phyloP scores from a whole-genome alignment of 2,797 vertebrate genomes.

The Loriculus beryllinus region DNA sequence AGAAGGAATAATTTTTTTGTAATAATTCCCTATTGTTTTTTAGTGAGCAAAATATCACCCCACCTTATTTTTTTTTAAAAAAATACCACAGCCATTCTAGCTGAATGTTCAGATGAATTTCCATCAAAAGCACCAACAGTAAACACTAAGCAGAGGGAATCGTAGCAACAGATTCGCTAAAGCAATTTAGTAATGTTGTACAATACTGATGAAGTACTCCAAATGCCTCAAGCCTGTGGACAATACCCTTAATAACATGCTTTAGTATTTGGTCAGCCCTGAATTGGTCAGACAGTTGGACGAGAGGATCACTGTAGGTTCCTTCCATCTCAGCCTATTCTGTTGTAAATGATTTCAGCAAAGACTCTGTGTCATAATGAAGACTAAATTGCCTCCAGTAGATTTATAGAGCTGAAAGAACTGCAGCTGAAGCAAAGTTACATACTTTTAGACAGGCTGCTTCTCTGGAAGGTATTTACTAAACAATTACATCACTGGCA shows the following conservation, averaged over 20 bases:
- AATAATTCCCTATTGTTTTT: background rate
- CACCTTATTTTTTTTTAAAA: background rate
- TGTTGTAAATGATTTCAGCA: background rate
- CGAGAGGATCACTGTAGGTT: background rate
- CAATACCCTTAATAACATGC: background rate
- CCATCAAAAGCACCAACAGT: background rate
- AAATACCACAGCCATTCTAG: background rate
- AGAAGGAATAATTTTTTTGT: background rate
- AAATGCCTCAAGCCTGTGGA: background rate
- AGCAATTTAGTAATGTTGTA: background rate
- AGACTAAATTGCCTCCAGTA: background rate
- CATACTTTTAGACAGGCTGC: background rate
- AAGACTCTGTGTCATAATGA: background rate
- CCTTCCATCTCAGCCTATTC: background rate
- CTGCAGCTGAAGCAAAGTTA: background rate
- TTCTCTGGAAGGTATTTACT: background rate
- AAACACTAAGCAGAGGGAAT: background rate
- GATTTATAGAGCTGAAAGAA: background rate
- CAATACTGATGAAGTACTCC: background rate
- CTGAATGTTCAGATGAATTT: background rate
- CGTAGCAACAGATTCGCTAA: background rate
- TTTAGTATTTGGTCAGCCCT: background rate
- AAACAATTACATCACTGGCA: background rate
- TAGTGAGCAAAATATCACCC: background rate
- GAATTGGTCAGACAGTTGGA: background rate